Conservation (phyloP, 1,140 invertebrate genomes). For the Lutraria rhynchaena region DNA sequence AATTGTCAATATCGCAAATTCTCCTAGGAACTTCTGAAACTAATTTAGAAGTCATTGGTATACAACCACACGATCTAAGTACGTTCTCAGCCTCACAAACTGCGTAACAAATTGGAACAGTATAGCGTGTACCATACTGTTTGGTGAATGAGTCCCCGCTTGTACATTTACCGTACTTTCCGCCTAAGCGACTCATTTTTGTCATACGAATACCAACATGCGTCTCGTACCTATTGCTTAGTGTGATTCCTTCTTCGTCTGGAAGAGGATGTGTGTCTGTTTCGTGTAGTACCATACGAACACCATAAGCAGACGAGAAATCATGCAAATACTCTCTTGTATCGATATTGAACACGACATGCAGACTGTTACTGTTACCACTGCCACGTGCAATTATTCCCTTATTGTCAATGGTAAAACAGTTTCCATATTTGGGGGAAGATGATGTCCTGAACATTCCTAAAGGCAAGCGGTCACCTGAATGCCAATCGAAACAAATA, state of each 20-base stretch:
- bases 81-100: not conserved
- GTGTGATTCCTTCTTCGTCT: constrained; percentile 18
- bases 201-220: constrained; percentile 1
- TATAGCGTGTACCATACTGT: not conserved
- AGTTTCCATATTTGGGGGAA: constrained; percentile 18
- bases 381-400: constrained; percentile 7
- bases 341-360: constrained; percentile 17
- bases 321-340: not conserved
- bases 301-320: constrained; percentile 4
- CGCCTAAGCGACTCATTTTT: not conserved
- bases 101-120: constrained; percentile 14
- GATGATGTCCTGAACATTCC: not conserved
- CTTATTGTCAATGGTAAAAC: constrained; percentile 5
- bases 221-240: constrained; percentile 18
- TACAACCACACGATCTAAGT: not conserved
- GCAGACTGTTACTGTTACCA: not conserved
- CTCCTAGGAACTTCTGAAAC: not conserved
- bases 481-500: too few species aligned
- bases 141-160: not conserved
- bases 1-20: not conserved
- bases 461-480: too few species aligned
- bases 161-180: constrained; percentile 24
- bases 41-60: not conserved
- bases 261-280: constrained; percentile 10
- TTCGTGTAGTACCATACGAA: constrained; percentile 31